Conservation (phyloP, 2,888 invertebrate genomes). For the Euclidia mi region DNA sequence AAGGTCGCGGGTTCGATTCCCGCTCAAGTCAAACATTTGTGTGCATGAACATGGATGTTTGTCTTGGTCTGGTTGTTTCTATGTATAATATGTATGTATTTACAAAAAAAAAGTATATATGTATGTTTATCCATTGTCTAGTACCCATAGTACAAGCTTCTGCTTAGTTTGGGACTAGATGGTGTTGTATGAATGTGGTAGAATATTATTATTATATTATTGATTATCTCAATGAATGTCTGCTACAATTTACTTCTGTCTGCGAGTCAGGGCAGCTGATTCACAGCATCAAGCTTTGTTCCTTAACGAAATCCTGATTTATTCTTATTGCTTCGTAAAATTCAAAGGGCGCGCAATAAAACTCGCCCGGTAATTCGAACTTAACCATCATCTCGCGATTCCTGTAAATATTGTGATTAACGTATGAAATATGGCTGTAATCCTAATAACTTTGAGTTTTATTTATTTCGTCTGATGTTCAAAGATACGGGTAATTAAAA, state of each 20-base stretch:
- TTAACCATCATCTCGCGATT: slow-evolving; percentile 8
- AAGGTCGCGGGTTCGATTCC: too few relatives aligned
- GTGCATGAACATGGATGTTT: too few relatives aligned
- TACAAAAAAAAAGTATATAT: too few relatives aligned
- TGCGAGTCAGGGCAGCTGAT: slow-evolving; percentile 9
- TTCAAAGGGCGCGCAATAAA: slow-evolving; percentile 30
- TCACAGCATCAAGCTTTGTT: slow-evolving; percentile 13
- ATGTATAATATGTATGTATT: too few relatives aligned
- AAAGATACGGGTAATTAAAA: too few relatives aligned
- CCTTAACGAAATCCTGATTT: slow-evolving; percentile 40
- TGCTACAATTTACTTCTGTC: slow-evolving; percentile 15
- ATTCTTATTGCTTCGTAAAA: slow-evolving; percentile 43
- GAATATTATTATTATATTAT: too few relatives aligned
- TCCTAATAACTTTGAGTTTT: not conserved
- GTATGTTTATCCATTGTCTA: too few relatives aligned
- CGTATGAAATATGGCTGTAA: slow-evolving; percentile 4
- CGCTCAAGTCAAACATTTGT: too few relatives aligned
- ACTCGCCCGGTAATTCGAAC: slow-evolving; percentile 8
- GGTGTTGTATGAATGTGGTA: too few relatives aligned
- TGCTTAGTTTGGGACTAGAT: too few relatives aligned
- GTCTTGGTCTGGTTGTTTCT: too few relatives aligned
- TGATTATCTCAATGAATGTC: slow-evolving; percentile 3
- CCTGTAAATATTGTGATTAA: slow-evolving; percentile 13
- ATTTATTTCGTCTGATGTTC: not conserved
- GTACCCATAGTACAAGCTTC: too few relatives aligned